Base-by-base conservation (phyloP, 1,140 invertebrate genomes). In the Drosophila kepulauana region DNA sequence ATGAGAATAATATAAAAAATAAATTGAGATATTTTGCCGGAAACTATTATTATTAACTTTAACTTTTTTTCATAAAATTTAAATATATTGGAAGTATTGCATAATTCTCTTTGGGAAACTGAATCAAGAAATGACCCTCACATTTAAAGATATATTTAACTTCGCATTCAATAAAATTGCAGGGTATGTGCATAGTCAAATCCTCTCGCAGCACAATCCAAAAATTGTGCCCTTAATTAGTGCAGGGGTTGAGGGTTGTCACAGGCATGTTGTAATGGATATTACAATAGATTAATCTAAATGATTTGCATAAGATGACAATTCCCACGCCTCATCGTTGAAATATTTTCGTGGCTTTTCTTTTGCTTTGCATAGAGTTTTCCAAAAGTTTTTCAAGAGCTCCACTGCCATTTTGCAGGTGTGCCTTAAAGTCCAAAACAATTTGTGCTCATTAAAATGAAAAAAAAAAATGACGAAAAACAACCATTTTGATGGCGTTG, bases 381-480 rank as follows among this genome's bases (percentile, higher is more conserved):
- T 20, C 30, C 49, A 56, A 61, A 38, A 38, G n/a, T 74, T 74
- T 74, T 38, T 30, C 41, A 38, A 35, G 54, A 38, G 51, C 15
- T 64, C 11, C 54, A 62, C n/a, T 48, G 57, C 46, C 25, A 74
- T 43, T 25, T 56, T 68, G 61, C 52, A 69, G 85, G 68, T 81
- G 81, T 58, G 78, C 78, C 73, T 65, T 72, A 76, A 87, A 86
- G 76, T 76, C 78, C 82, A 79, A 68, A 65, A 67, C 78, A 89
- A 88, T 88, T 88, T 88, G 35, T 56, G 78, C 78, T 84, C 85
- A 88, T 88, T 88, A 88, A 88, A 84, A 78, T 1, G 57, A 38
- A 72, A 66, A 79, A 85, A 82, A 79, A 88, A 81, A 84, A 79
- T 77, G 20, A 71, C 45, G 51, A 70, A 88, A 82, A 82, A 80